phyloP scores from a whole-genome alignment of 2,113 vertebrate genomes.

The Xyliphius kryptos region DNA sequence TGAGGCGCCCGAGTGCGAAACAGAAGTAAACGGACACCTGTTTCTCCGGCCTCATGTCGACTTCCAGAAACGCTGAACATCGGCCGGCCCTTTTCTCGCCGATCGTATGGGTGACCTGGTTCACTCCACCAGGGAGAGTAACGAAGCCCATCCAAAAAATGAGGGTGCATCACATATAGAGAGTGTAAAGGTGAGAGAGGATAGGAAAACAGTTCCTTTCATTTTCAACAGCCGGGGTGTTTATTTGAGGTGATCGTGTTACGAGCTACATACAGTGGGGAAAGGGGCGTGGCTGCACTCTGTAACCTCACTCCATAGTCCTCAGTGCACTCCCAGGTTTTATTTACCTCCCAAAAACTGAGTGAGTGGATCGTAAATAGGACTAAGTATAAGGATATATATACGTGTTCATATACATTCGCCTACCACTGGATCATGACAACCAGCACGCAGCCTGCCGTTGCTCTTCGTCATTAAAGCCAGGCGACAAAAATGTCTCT shows the following conservation, averaged over 20 bases:
- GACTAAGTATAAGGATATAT: too few relatives aligned
- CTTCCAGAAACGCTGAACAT: slow-evolving; percentile 9
- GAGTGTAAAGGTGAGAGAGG: background rate
- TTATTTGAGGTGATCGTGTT: slow-evolving; percentile 1
- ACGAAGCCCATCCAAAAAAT: background rate
- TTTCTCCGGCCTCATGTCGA: slow-evolving; percentile 4
- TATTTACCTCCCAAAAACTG: too few relatives aligned
- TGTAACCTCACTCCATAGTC: too few relatives aligned
- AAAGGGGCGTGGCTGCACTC: too few relatives aligned
- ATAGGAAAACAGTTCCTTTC: slow-evolving; percentile 12
- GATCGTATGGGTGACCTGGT: background rate
- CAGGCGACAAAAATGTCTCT: too few relatives aligned
- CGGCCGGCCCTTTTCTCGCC: background rate
- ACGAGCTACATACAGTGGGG: background rate
- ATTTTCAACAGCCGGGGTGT: slow-evolving; percentile 1
- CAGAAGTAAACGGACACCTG: slow-evolving; percentile 7
- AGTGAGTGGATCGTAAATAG: too few relatives aligned
- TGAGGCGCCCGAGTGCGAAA: background rate
- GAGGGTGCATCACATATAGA: background rate
- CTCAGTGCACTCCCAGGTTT: too few relatives aligned
- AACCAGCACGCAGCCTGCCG: too few relatives aligned
- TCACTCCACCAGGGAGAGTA: background rate
- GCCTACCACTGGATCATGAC: too few relatives aligned
- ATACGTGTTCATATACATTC: too few relatives aligned
- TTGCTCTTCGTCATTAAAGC: too few relatives aligned